These are phyloP conservation scores for Magallana angulata DNA, from an alignment of 1,140 invertebrate species.

Conservation along the genomic window DNA sequence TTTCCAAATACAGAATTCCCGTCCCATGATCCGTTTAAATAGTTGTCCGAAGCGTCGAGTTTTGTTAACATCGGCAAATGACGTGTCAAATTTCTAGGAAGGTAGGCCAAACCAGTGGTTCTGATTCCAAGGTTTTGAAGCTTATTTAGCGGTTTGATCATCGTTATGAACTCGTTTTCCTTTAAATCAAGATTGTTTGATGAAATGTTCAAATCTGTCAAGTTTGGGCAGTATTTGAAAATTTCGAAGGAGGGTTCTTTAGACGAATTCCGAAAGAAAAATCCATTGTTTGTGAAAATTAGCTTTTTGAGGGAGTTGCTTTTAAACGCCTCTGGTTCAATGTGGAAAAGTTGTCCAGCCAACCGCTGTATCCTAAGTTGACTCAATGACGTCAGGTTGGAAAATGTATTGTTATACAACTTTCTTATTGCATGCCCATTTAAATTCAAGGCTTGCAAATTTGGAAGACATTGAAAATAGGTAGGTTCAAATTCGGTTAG, in stretches of 20 bases:
- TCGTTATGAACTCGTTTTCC: not conserved
- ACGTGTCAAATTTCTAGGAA: not conserved
- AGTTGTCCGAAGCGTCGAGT: slow-evolving; percentile 29
- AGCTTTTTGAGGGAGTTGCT: slow-evolving; percentile 15
- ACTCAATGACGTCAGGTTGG: not conserved
- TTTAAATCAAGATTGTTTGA: not conserved
- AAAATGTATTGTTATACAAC: slow-evolving; percentile 29
- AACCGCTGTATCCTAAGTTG: not conserved
- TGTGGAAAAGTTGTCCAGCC: not conserved
- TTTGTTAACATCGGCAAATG: not conserved
- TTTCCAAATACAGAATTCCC: slow-evolving; percentile 27
- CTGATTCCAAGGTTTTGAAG: slow-evolving; percentile 14
- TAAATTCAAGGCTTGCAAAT: not conserved
- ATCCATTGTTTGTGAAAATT: not conserved
- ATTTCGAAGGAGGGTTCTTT: not conserved
- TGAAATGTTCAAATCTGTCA: slow-evolving; percentile 23
- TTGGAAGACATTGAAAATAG: slow-evolving; percentile 1
- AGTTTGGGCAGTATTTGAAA: slow-evolving; percentile 17
- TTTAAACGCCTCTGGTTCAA: slow-evolving; percentile 38
- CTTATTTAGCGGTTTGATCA: slow-evolving; percentile 43
- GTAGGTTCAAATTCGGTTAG: not conserved
- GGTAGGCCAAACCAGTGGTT: not conserved
- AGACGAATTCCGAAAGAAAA: not conserved
- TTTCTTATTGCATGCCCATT: not conserved
- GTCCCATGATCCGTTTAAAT: slow-evolving; percentile 22